Percentiles rank a stretch among this genome's conserved stretches.
Conservation (phyloP, 2,797 vertebrate species). For the Mergus octosetaceus region DNA sequence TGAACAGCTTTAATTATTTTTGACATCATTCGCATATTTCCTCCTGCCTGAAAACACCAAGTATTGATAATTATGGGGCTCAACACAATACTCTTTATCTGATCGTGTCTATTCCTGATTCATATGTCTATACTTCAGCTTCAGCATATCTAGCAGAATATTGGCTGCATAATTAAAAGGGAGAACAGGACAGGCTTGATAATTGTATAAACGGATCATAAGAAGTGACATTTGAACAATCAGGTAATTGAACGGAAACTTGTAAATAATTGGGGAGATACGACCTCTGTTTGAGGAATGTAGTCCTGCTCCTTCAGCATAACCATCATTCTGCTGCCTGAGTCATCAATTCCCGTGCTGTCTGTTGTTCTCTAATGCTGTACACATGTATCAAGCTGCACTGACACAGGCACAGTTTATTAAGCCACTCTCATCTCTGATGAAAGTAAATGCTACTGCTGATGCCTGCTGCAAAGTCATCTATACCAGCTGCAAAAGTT, state of each 20-base stretch:
- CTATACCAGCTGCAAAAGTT: slow-evolving; percentile 25
- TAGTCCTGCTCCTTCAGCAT: not conserved
- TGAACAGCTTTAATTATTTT: not conserved
- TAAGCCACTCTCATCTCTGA: slow-evolving; percentile 28
- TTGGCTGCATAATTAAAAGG: not conserved
- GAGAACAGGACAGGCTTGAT: not conserved
- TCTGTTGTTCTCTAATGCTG: not conserved
- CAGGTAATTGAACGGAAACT: not conserved
- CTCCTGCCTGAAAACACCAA: not conserved
- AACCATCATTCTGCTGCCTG: not conserved
- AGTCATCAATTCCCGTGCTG: not conserved
- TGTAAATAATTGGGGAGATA: not conserved
- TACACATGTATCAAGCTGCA: not conserved
- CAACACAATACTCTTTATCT: not conserved
- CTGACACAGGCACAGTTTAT: slow-evolving; percentile 22
- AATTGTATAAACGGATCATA: not conserved
- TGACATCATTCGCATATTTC: not conserved
- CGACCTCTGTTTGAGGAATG: not conserved
- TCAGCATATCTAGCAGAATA: not conserved
- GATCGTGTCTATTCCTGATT: not conserved
- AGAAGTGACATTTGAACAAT: slow-evolving; percentile 10
- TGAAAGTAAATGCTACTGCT: slow-evolving; percentile 24
- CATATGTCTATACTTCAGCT: accelerated
- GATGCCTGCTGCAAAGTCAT: slow-evolving; percentile 31
- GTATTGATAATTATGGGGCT: not conserved